Conservation (phyloP, 2,888 invertebrate genomes). For the Macaria liturata region DNA sequence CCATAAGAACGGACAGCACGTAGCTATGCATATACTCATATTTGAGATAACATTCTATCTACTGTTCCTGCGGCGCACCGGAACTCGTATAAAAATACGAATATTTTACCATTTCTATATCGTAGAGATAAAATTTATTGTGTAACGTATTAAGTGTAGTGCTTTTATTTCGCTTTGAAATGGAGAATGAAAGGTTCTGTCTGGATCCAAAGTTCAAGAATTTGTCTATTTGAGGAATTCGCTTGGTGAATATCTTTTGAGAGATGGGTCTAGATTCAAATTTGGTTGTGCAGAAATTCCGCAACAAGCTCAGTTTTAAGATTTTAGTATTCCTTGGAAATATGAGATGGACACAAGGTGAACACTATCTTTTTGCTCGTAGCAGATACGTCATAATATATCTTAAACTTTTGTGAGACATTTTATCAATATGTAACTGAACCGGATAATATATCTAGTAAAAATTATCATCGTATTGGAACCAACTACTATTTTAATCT, state of each 20-base stretch:
- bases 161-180: slow-evolving; percentile 41
- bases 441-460: too few relatives aligned
- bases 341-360: too few relatives aligned
- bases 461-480: too few relatives aligned
- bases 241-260: slow-evolving; percentile 7
- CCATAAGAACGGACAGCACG: slow-evolving; percentile 74
- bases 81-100: slow-evolving; percentile 70
- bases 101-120: slow-evolving; percentile 58
- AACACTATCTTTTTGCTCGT: too few relatives aligned
- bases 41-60: slow-evolving; percentile 76
- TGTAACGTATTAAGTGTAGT: slow-evolving; percentile 38
- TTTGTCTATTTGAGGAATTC: slow-evolving; percentile 15
- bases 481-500: too few relatives aligned
- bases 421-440: too few relatives aligned
- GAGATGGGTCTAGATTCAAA: not conserved
- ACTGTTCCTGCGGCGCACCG: slow-evolving; percentile 60
- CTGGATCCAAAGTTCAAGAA: slow-evolving; percentile 26
- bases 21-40: slow-evolving; percentile 69
- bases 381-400: too few relatives aligned
- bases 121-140: slow-evolving; percentile 52
- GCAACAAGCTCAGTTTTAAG: not conserved
- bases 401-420: too few relatives aligned
- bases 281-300: not conserved
- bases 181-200: slow-evolving; percentile 34
- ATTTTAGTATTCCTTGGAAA: not conserved